A percentile compares a stretch with the other conserved stretches of the same genome.
Conservation (phyloP, 2,888 invertebrate species). For the Pocota personata region DNA sequence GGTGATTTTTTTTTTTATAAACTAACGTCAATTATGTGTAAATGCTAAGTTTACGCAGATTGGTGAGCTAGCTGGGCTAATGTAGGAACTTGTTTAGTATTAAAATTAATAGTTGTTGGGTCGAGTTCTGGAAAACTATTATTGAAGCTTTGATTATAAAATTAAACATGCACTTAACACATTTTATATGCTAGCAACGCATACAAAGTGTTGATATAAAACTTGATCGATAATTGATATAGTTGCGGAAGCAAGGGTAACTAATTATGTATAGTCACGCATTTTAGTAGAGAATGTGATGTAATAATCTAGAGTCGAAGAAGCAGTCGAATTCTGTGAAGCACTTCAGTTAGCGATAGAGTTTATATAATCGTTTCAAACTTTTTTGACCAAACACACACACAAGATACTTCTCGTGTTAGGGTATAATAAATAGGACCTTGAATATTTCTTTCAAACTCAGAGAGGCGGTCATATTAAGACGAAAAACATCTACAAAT, state of each 20-base stretch:
- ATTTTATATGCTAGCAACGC: not conserved
- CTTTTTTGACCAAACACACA: too few species aligned
- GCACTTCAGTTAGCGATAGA: not conserved
- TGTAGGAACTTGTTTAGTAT: not conserved
- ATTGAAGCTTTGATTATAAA: not conserved
- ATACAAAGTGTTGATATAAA: too few species aligned
- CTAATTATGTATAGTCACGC: not conserved
- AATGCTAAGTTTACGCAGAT: not conserved
- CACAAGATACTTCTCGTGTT: not conserved
- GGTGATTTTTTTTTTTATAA: not conserved
- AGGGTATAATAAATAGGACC: not conserved
- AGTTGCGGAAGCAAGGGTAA: not conserved
- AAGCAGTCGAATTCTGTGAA: too few species aligned
- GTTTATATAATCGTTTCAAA: too few species aligned
- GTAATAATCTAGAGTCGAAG: too few species aligned
- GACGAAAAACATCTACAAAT: too few species aligned
- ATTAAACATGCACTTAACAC: not conserved
- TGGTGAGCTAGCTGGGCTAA: not conserved
- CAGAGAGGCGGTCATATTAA: not conserved
- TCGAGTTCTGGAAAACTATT: not conserved
- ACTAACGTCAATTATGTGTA: not conserved
- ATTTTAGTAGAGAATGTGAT: not conserved
- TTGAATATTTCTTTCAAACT: not conserved
- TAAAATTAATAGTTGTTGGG: not conserved
- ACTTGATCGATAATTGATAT: not conserved